A percentile compares a stretch with the other conserved stretches of the same genome.
These are phyloP conservation scores for Metopia argyrocephala DNA, from an alignment of 2,888 invertebrate species.

Conservation along the genomic window DNA sequence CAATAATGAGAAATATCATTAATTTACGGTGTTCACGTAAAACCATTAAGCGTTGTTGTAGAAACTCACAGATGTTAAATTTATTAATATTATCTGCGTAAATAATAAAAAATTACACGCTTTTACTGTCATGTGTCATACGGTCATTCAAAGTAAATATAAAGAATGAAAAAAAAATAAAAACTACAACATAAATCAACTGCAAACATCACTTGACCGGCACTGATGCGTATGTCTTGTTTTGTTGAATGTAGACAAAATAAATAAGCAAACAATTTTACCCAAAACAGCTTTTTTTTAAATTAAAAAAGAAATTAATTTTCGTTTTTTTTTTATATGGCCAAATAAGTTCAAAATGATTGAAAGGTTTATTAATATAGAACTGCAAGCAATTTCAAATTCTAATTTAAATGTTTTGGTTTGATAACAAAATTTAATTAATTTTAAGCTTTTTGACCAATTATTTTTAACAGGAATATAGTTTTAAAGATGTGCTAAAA, in stretches of 20 bases:
- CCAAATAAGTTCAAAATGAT: too few species aligned
- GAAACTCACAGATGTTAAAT: slow-evolving; percentile 49
- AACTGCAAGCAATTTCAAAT: too few species aligned
- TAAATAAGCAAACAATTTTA: slow-evolving; percentile 21
- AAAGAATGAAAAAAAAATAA: not conserved
- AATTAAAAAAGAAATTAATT: too few species aligned
- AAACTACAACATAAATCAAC: slow-evolving; percentile 51
- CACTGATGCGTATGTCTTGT: slow-evolving; percentile 28
- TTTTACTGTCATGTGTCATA: slow-evolving; percentile 64
- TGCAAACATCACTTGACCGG: slow-evolving; percentile 20
- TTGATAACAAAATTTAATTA: too few species aligned
- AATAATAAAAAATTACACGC: slow-evolving; percentile 61
- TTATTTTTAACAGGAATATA: too few species aligned
- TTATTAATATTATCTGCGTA: slow-evolving; percentile 52
- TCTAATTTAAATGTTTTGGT: too few species aligned
- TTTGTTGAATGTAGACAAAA: slow-evolving; percentile 19
- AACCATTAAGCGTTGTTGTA: slow-evolving; percentile 22
- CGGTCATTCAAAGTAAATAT: slow-evolving; percentile 34
- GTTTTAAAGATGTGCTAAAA: too few species aligned
- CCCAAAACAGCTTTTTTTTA: too few species aligned
- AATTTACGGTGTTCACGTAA: slow-evolving; percentile 30
- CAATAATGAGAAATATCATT: slow-evolving; percentile 35
- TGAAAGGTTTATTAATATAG: too few species aligned
- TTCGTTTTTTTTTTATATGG: too few species aligned
- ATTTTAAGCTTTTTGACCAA: too few species aligned